Evolutionary conservation across 2,113 vertebrate species (phyloP), one percentile per base, ranked within the genome.

Genomic region (Labeo catla): DNA sequence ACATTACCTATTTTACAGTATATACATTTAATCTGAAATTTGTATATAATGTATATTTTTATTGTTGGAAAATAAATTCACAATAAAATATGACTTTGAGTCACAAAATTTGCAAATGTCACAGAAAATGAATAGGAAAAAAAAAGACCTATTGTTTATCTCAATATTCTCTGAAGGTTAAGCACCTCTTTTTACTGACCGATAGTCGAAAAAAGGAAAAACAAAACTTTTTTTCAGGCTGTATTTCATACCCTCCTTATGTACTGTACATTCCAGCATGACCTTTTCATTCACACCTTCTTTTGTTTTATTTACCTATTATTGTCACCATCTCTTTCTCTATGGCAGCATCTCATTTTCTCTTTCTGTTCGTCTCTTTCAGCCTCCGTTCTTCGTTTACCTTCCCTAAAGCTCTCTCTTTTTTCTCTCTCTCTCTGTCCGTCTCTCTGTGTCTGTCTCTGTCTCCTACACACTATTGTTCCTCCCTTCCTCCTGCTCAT

Each of bases 401-500:
- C 76, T 65, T 79, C 65, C 49, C 13, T 81, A 19, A 61, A 73
- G 68, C 82, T 76, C 66, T 73, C 15, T 66, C 39, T 57, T 16
- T 28, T 81, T 66, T 73, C 6, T 49, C 12, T 39, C 39, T 52
- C 50, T 57, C 19, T 59, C 54, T 65, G 34, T 79, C 57, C 2
- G 2, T 86, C 21, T 15, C 21, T 61, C 50, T 61, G 28, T 76
- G 66, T 81, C 82, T 78, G 19, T 12, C 36, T 39, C 34, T 77
- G 19, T 81, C 6, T 76, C 72, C 43, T 66, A 10, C 0, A 50
- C 43, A n/a, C 68, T 74, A 89, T 86, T 83, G 86, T 85, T 85
- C 73, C 86, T 74, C 79, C 57, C 88, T 87, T 87, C 83, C 88
- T 87, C 79, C 72, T 66, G 84, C 87, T 81, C 88, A 84, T 87